Evolutionary conservation across 2,888 invertebrate species (phyloP), one percentile per base, ranked within the genome.

Genomic region (Fragum fragum): DNA sequence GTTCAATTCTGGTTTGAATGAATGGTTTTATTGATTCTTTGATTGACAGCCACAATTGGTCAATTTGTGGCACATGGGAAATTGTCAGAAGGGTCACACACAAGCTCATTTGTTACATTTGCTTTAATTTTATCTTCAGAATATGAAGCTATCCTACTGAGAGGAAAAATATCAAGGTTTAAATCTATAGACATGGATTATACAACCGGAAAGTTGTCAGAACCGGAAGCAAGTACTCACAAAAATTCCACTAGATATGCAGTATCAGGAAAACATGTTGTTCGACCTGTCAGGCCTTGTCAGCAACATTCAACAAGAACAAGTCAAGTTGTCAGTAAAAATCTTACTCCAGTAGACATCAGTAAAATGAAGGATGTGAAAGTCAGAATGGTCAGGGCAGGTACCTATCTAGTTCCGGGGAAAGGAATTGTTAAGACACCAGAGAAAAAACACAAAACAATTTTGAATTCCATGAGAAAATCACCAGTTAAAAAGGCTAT

Each of bases 401-500:
- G 66, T 1, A 66, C 42, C 21, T 66, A 39, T 23, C 23, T 66
- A 21, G 42, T 66, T 0, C 66, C 66, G 1, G 66, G 66, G 16
- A 66, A 66, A 23, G 66, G 66, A 21, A 21, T 66, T 42, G 66
- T 66, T 36, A 66, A 42, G 42, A 42, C 66, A 66, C 42, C 66
- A 23, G 66, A 66, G 42, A 66, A 66, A 66, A 39, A 42, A 23
- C 66, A 42, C 26, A 66, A 66, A 42, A 66, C 66, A 21, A 66
- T 66, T 11, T 36, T 66, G 23, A 66, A 66, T 18, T 66, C 66
- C 9, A 66, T 66, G 66, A 39, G 66, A 18, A 66, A 66, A 66
- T 66, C 66, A 1, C 66, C 66, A 9, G 66, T 66, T 14, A 66
- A 42, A 42, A 66, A 66, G n/a, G 66, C 66, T 23, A 66, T 66